Percentiles rank a stretch among this genome's conserved stretches.
Evolutionary conservation across 2,888 invertebrate species (phyloP).

Genomic region (Cheilosia impressa): DNA sequence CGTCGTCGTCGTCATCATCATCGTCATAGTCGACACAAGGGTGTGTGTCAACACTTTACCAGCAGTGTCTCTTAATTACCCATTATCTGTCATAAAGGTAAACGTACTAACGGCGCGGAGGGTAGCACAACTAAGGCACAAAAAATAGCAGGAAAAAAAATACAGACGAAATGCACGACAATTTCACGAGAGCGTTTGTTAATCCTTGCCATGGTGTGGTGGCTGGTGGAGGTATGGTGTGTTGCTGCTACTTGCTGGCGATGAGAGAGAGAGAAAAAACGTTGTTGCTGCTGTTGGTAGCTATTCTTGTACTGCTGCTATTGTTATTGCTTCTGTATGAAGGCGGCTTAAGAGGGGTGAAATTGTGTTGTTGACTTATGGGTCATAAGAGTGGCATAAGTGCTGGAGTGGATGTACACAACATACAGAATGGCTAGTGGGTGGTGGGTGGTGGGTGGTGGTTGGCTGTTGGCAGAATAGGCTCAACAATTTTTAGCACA

Average conservation of each 20-base stretch:
- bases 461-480: constrained; percentile 16
- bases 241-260: neutral
- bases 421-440: neutral
- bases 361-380: constrained; percentile 72
- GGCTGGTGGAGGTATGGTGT: neutral
- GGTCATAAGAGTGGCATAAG: constrained; percentile 66
- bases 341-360: constrained; percentile 22
- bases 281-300: constrained; percentile 55
- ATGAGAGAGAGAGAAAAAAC: constrained; percentile 40
- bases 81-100: constrained; percentile 76
- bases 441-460: constrained; percentile 9
- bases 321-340: constrained; percentile 45
- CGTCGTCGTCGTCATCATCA: constrained; percentile 34
- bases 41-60: constrained; percentile 75
- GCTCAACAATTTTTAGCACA: constrained; percentile 65
- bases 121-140: constrained; percentile 15
- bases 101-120: constrained; percentile 65
- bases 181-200: constrained; percentile 66
- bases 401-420: constrained; percentile 50
- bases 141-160: constrained; percentile 18
- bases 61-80: constrained; percentile 75
- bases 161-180: constrained; percentile 66
- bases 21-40: constrained; percentile 61
- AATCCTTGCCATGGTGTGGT: constrained; percentile 50
- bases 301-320: constrained; percentile 18